These are phyloP conservation scores for Thecophora atra DNA, from an alignment of 2,888 invertebrate species.

Conservation along the genomic window DNA sequence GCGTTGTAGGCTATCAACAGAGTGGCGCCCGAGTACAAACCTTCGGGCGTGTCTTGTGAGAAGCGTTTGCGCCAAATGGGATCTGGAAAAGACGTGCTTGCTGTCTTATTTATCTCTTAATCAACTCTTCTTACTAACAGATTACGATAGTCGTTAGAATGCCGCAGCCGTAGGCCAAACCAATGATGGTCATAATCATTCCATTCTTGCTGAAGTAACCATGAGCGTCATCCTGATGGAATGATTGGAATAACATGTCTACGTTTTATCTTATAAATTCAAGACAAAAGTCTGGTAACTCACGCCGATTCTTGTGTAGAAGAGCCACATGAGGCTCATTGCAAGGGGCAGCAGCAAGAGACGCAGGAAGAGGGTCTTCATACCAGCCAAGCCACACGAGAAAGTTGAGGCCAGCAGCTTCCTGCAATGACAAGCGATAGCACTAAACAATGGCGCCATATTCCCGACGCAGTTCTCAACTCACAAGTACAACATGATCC, in stretches of 20 bases:
- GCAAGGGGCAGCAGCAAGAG: constrained; percentile 79
- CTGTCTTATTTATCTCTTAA: not conserved
- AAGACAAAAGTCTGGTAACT: constrained; percentile 40
- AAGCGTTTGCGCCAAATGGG: constrained; percentile 88
- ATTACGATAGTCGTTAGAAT: constrained; percentile 62
- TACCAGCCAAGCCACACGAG: constrained; percentile 78
- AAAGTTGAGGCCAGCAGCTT: constrained; percentile 81
- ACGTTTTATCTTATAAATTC: not conserved
- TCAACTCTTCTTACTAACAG: constrained; percentile 51
- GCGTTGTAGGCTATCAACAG: constrained; percentile 84
- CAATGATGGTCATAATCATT: constrained; percentile 64
- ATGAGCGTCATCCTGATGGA: constrained; percentile 60
- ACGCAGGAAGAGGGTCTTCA: constrained; percentile 80
- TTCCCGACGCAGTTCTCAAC: constrained; percentile 37
- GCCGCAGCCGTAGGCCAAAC: constrained; percentile 63
- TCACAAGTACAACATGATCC: constrained; percentile 76
- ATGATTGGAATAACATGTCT: not conserved
- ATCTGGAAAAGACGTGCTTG: constrained; percentile 67
- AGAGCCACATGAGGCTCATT: constrained; percentile 81
- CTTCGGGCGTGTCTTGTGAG: constrained; percentile 90
- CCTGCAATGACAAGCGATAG: constrained; percentile 64
- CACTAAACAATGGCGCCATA: too few relatives aligned
- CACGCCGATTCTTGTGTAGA: constrained; percentile 71
- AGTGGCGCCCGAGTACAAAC: constrained; percentile 86
- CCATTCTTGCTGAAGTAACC: constrained; percentile 65